Evolutionary conservation across 2,888 invertebrate genomes (phyloP), one percentile per base, ranked within the genome.

Genomic region (Rhingia campestris): DNA sequence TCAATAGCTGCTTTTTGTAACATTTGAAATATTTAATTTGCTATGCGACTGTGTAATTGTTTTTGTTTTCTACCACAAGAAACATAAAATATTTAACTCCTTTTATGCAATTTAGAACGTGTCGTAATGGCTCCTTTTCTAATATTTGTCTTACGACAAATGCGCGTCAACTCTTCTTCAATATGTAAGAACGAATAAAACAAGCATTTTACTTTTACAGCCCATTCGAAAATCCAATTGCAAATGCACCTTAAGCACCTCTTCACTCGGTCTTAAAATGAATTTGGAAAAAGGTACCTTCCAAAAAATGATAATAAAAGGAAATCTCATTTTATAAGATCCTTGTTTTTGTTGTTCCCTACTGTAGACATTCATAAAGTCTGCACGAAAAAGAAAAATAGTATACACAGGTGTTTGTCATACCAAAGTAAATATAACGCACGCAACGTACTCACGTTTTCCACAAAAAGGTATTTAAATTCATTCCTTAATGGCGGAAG

Each of bases 401-500:
- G n/a, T 12, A 41, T 30, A 14, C 63, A 12, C 63, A 73, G 64
- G 64, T 73, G 64, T 37, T 47, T 41, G 58, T 14, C 32, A 49
- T 53, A 41, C 53, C 14, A 41, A 53, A 51, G 49, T 63, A 39
- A 66, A 67, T 67, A 43, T 45, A 45, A 67, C 41, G 51, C 43
- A 45, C 73, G n/a, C 49, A 61, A 53, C 1, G 45, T 54, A 39
- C 32, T 47, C 22, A 14, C 30, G 39, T 47, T 49, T 9, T 10
- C 30, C 54, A 5, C 22, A 6, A 47, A 64, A 63, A 45, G 14
- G 63, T 63, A 73, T 73, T 64, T 56, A 73, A 73, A 73, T 73
- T 73, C 45, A 37, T 32, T 61, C 35, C 30, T 59, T 51, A 51
- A 59, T 51, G 49, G 70, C 35, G n/a, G 53, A 70, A 37, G 14